Evolutionary conservation across 2,797 vertebrate species (phyloP), one percentile per base, ranked within the genome.

Genomic region (Notolepis coatsorum): DNA sequence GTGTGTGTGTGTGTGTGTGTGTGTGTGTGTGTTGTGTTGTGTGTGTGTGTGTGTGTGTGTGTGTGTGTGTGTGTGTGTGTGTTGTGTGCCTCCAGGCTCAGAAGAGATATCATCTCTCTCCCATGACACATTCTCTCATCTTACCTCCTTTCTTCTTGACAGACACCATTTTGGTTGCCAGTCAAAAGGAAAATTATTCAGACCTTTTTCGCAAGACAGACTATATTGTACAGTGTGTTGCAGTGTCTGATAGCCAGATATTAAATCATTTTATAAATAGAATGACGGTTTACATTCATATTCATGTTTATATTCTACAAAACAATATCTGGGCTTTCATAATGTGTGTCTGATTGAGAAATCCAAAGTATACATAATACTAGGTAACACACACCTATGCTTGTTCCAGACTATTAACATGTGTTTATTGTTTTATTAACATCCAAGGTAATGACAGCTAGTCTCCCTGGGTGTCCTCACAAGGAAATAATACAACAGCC

Each of bases 51-150:
- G 41, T 13, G 35, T 38, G 35, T 38, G 35, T 13, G 35, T 38
- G 35, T 38, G 35, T 13, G 35, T 30, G 15, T 27, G n/a, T 7
- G 25, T 15, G 23, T 24, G 23, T 35, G 9, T 56, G 55, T 55
- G 60, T 82, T 60, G n/a, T n/a, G n/a, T 61, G 83, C 88, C 89
- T 81, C 63, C 55, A 12, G 84, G 89, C 85, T 83, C 77, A 81
- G 82, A 84, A 85, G 77, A 87, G 88, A 91, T 90, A 91, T 91
- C 84, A 91, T 90, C 90, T 79, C 74, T 79, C 74, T 89, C 73
- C 72, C 67, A 80, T 88, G 88, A 91, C 85, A 89, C 84, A 84
- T 86, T 90, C 85, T 91, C 90, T 89, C 85, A 88, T 91, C 87
- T 88, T 81, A 71, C 71, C 81, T 87, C 86, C 84, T 84, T 80